Conservation (phyloP, 2,888 invertebrate species). For the Alsophila aescularia region DNA sequence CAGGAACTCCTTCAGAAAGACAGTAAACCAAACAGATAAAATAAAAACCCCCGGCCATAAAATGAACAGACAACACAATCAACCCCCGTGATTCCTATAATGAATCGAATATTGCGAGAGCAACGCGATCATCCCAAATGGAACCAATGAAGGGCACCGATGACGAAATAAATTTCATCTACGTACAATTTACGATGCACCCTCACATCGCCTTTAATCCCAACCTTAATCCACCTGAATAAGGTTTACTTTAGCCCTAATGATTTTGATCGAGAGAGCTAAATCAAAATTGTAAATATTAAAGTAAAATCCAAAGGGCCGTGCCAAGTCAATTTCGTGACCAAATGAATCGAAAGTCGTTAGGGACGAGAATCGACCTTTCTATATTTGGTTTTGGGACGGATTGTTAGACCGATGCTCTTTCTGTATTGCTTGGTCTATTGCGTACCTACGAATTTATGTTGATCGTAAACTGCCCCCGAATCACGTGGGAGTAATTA, state of each 20-base stretch:
- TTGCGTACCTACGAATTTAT: not conserved
- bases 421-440: not conserved
- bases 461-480: not conserved
- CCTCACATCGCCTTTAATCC: not conserved
- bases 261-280: not conserved
- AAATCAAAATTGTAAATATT: conserved; percentile 61
- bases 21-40: conserved; percentile 12
- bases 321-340: conserved; percentile 56
- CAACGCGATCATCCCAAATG: conserved; percentile 23
- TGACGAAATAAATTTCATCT: conserved; percentile 38
- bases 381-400: conserved; percentile 12
- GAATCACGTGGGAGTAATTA: no score
- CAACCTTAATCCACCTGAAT: not conserved
- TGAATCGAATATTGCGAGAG: conserved; percentile 24
- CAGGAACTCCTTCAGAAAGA: not conserved
- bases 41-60: conserved; percentile 7
- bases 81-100: conserved; percentile 17
- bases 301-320: conserved; percentile 48
- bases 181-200: conserved; percentile 28
- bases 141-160: conserved; percentile 19
- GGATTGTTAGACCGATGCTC: conserved; percentile 13
- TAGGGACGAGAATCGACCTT: conserved; percentile 38
- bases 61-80: conserved; percentile 18
- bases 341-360: conserved; percentile 58
- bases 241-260: not conserved